These are phyloP conservation scores for Dendropsophus ebraccatus DNA, from an alignment of 2,113 vertebrate species.

Conservation along the genomic window DNA sequence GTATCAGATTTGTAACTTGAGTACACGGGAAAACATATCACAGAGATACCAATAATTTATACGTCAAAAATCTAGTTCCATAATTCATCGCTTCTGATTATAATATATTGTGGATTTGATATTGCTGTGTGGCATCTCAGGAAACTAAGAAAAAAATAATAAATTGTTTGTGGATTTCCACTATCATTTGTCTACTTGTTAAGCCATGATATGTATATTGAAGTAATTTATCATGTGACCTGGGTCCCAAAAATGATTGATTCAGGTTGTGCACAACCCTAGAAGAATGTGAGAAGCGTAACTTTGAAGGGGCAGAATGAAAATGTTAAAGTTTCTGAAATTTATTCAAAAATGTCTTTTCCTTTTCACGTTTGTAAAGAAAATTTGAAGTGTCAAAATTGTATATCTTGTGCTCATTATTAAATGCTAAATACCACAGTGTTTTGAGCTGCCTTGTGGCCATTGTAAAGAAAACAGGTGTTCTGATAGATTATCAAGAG, in stretches of 20 bases:
- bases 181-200: slow-evolving; percentile 34
- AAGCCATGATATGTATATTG: slow-evolving; percentile 46
- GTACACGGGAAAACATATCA: background rate
- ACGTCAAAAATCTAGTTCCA: background rate
- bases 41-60: background rate
- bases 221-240: slow-evolving; percentile 20
- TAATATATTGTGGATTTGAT: background rate
- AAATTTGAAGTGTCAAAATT: slow-evolving; percentile 86
- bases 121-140: background rate
- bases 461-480: slow-evolving; percentile 88
- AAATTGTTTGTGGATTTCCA: slow-evolving; percentile 10
- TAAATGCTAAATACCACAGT: slow-evolving; percentile 87
- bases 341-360: slow-evolving; percentile 74
- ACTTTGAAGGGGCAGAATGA: slow-evolving; percentile 60
- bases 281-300: slow-evolving; percentile 39
- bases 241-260: slow-evolving; percentile 34
- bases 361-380: slow-evolving; percentile 74
- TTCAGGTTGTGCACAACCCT: slow-evolving; percentile 31
- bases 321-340: slow-evolving; percentile 72
- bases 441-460: slow-evolving; percentile 86
- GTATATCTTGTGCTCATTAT: slow-evolving; percentile 84
- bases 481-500: slow-evolving; percentile 87
- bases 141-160: slow-evolving; percentile 11
- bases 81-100: background rate
- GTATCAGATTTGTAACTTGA: background rate